phyloP scores from a whole-genome alignment of 2,797 vertebrate genomes.

The Syndactyla subalaris region DNA sequence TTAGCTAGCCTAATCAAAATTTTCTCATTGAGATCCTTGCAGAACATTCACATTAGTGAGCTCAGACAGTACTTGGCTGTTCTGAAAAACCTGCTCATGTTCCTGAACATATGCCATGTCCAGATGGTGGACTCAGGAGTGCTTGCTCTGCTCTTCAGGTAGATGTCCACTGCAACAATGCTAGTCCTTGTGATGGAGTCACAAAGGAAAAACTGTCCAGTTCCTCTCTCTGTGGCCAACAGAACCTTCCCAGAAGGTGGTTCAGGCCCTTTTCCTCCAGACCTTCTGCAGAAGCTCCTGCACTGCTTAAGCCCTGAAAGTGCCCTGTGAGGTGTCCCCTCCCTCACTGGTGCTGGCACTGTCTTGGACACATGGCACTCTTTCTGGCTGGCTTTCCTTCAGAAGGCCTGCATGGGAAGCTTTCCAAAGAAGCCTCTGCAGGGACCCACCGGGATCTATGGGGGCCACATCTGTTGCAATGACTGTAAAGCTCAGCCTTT shows the following conservation, averaged over 20 bases:
- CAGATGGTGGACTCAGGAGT: background rate
- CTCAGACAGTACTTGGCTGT: background rate
- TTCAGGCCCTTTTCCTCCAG: background rate
- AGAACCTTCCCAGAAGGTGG: background rate
- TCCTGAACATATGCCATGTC: background rate
- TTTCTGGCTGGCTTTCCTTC: background rate
- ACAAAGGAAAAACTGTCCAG: background rate
- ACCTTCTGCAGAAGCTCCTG: background rate
- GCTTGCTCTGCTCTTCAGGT: background rate
- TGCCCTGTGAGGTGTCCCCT: background rate
- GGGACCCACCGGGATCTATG: background rate
- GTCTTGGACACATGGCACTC: background rate
- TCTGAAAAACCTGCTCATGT: background rate
- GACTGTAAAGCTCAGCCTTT: background rate
- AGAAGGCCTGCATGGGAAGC: background rate
- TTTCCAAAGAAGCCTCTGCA: background rate
- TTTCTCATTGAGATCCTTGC: background rate
- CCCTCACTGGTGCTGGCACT: accelerated
- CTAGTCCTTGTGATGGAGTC: background rate
- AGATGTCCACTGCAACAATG: background rate
- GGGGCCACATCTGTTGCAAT: background rate
- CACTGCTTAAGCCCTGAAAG: background rate
- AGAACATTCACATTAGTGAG: background rate
- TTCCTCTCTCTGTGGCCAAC: background rate
- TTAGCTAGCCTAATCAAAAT: background rate